Conservation (phyloP, 2,888 invertebrate genomes). For the Antitype chi region DNA sequence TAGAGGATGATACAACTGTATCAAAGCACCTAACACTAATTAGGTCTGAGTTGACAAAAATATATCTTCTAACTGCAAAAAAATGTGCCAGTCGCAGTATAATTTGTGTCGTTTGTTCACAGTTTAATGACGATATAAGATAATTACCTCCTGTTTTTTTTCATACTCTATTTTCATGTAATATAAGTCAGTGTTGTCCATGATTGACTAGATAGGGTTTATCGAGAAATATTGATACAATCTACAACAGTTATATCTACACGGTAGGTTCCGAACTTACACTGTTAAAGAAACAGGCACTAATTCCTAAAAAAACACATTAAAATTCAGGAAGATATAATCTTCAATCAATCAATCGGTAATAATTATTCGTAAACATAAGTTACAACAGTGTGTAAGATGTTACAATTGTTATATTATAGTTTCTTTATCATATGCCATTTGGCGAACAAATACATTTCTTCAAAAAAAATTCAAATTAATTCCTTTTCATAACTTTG, state of each 20-base stretch:
- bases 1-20: neutral
- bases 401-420: too few relatives aligned
- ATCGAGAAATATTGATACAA: neutral
- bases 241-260: too few relatives aligned
- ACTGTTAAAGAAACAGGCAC: neutral
- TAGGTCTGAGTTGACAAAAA: slow-evolving; percentile 8
- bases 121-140: neutral
- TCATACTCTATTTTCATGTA: neutral
- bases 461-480: neutral
- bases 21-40: slow-evolving; percentile 4
- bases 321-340: neutral
- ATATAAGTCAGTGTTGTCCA: neutral
- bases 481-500: neutral
- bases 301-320: neutral
- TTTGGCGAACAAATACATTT: too few relatives aligned
- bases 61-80: neutral
- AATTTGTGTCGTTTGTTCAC: neutral
- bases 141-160: neutral
- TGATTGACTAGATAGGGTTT: neutral
- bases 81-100: neutral
- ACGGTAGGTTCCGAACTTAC: neutral
- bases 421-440: too few relatives aligned
- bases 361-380: too few relatives aligned
- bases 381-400: too few relatives aligned
- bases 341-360: neutral